A percentile compares a stretch with the other conserved stretches of the same genome.
Evolutionary conservation across 2,888 invertebrate genomes (phyloP).

Genomic region (Cotesia congregata): DNA sequence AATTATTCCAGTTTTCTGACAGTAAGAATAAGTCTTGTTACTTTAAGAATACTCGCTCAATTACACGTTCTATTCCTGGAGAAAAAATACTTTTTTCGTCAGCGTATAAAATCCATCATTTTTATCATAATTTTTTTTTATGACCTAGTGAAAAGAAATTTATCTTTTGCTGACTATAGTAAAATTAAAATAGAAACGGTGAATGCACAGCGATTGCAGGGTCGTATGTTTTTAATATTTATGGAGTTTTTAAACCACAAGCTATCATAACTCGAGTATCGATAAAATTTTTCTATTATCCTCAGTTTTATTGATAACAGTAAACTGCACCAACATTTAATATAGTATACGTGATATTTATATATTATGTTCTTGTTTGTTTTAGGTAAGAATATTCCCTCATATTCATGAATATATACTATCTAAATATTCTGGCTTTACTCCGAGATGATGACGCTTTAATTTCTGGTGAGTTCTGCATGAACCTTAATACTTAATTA

Average conservation of each 20-base stretch:
- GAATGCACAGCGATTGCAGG: constrained; percentile 19
- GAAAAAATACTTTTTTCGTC: neutral
- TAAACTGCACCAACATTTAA: constrained; percentile 31
- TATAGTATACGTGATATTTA: neutral
- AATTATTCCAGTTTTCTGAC: too few species aligned
- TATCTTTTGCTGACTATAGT: constrained; percentile 23
- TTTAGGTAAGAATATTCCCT: constrained; percentile 43
- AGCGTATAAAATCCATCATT: constrained; percentile 9
- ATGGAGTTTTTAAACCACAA: constrained; percentile 42
- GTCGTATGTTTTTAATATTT: constrained; percentile 32
- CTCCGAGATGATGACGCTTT: neutral
- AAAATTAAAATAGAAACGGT: constrained; percentile 26
- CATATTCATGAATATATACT: neutral
- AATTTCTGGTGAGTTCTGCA: neutral
- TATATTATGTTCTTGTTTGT: constrained; percentile 40
- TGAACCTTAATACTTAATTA: neutral
- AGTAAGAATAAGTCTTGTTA: too few species aligned
- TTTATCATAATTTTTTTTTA: neutral
- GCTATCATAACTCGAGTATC: constrained; percentile 39
- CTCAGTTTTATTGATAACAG: constrained; percentile 13
- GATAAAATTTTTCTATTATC: constrained; percentile 46
- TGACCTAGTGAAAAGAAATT: constrained; percentile 9
- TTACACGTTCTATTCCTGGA: too few species aligned
- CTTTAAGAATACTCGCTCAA: too few species aligned
- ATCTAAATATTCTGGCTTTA: neutral